These are phyloP conservation scores for Corythaixoides concolor DNA, from an alignment of 2,113 vertebrate species.

Conservation along the genomic window DNA sequence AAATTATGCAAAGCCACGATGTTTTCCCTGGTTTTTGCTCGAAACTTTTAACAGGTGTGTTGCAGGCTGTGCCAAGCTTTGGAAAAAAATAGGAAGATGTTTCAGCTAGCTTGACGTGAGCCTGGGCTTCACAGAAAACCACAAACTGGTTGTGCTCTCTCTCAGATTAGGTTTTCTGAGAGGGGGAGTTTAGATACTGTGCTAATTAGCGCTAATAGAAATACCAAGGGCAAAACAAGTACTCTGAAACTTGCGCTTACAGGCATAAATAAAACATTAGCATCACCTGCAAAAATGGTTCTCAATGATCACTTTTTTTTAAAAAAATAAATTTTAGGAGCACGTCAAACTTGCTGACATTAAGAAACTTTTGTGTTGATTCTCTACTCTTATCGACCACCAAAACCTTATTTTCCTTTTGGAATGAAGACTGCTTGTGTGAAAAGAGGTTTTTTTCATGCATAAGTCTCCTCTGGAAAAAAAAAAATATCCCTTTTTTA, in stretches of 20 bases:
- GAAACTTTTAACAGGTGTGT: neutral
- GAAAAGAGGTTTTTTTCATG: neutral
- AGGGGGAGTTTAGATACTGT: neutral
- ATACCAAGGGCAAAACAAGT: neutral
- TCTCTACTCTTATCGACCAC: neutral
- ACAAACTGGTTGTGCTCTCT: neutral
- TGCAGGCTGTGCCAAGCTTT: neutral
- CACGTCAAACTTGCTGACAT: neutral
- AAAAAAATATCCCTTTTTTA: neutral
- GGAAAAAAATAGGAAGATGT: neutral
- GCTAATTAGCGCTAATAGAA: neutral
- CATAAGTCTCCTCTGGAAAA: neutral
- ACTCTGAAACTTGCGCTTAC: neutral
- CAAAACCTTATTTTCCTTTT: neutral
- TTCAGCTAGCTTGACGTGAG: neutral
- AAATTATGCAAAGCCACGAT: neutral
- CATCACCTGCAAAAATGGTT: neutral
- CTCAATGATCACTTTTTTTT: neutral
- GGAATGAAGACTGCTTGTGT: neutral
- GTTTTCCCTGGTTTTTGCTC: slow-evolving; percentile 25
- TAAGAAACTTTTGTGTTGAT: neutral
- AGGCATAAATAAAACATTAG: neutral
- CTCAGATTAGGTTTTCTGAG: neutral
- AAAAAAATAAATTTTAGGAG: neutral
- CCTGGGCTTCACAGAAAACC: neutral